phyloP scores from a whole-genome alignment of 1,140 invertebrate species.

The Amyelois transitella region DNA sequence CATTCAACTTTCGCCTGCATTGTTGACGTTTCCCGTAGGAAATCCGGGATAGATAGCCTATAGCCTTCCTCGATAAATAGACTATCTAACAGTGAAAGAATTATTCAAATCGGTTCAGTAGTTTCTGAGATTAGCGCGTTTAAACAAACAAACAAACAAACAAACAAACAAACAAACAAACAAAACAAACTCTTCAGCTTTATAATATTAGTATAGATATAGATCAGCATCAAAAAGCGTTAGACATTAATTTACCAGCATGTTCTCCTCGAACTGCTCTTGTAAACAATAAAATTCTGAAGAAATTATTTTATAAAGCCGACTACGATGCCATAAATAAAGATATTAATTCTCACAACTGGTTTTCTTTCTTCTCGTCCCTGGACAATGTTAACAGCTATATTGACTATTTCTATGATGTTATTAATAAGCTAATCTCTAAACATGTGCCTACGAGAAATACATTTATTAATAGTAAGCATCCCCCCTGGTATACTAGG shows the following conservation, averaged over 20 bases:
- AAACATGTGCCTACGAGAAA: neutral
- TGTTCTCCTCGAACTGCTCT: neutral
- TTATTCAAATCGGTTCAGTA: too few relatives aligned
- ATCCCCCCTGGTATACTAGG: constrained; percentile 3
- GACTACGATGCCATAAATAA: neutral
- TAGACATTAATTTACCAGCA: neutral
- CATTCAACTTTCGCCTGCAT: too few relatives aligned
- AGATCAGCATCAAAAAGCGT: constrained; percentile 4
- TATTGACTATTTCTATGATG: neutral
- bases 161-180: too few relatives aligned
- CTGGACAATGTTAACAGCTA: neutral
- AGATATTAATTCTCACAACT: neutral
- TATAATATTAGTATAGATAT: too few relatives aligned
- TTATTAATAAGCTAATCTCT: neutral
- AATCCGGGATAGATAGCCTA: too few relatives aligned
- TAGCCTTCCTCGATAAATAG: too few relatives aligned
- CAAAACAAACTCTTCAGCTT: too few relatives aligned
- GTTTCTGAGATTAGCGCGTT: too few relatives aligned
- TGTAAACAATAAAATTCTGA: neutral
- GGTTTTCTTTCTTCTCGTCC: neutral
- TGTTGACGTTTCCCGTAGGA: too few relatives aligned
- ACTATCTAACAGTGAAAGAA: too few relatives aligned
- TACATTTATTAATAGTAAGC: neutral
- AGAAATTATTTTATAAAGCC: constrained; percentile 3
- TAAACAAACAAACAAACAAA: too few relatives aligned